These are phyloP conservation scores for Arctia plantaginis DNA, from an alignment of 2,888 invertebrate species.

Conservation along the genomic window DNA sequence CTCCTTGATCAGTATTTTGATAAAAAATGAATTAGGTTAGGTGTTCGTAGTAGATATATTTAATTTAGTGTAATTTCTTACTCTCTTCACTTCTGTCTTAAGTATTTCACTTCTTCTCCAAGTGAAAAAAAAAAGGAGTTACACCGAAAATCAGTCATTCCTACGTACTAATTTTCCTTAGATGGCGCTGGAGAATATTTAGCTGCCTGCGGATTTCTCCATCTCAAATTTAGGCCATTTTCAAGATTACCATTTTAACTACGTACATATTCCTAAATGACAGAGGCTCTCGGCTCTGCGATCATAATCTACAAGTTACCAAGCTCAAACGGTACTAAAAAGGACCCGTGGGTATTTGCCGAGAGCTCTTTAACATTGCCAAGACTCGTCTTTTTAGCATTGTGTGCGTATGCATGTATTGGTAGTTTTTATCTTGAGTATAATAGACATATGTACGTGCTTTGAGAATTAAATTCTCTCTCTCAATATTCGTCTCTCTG, in stretches of 20 bases:
- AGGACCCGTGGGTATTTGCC: background rate
- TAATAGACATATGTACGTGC: slow-evolving; percentile 3
- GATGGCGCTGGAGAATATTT: too few relatives aligned
- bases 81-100: too few relatives aligned
- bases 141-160: too few relatives aligned
- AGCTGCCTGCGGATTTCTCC: background rate
- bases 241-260: background rate
- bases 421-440: slow-evolving; percentile 1
- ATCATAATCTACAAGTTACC: too few relatives aligned
- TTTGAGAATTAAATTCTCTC: background rate
- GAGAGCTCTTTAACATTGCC: background rate
- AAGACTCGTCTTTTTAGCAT: background rate
- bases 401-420: background rate
- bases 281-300: too few relatives aligned
- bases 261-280: too few relatives aligned
- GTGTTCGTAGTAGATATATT: too few relatives aligned
- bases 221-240: background rate
- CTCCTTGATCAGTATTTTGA: background rate
- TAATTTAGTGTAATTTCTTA: too few relatives aligned
- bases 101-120: too few relatives aligned
- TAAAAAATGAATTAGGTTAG: background rate
- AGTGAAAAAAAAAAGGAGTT: too few relatives aligned
- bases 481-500: background rate
- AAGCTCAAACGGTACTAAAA: too few relatives aligned
- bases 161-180: too few relatives aligned